Evolutionary conservation across 2,113 vertebrate genomes (phyloP).

Genomic region (Nycticryphes semicollaris): DNA sequence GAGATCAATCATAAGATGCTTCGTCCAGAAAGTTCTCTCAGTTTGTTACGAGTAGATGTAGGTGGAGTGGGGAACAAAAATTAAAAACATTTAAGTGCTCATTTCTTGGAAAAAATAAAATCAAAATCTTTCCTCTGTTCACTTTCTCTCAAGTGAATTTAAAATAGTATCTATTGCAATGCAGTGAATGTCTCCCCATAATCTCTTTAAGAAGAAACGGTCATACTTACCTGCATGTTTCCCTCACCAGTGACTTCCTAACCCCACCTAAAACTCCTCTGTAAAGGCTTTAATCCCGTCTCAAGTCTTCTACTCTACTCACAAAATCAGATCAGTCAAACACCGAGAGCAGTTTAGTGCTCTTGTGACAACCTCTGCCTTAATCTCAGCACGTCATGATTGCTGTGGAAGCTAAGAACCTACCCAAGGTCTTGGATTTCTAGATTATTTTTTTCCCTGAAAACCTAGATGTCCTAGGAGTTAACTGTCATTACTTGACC

Average conservation of each 20-base stretch:
- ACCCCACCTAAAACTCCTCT: background rate
- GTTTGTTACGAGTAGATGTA: slow-evolving; percentile 11
- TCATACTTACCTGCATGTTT: slow-evolving; percentile 51
- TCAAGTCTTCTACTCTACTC: background rate
- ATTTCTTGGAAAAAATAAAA: background rate
- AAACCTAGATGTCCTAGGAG: background rate
- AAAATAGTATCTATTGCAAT: slow-evolving; percentile 13
- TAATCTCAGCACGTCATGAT: background rate
- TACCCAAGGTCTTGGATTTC: background rate
- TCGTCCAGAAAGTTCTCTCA: slow-evolving; percentile 54
- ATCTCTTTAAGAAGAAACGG: background rate
- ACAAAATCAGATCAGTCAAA: background rate
- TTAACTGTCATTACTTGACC: background rate
- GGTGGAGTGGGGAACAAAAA: background rate
- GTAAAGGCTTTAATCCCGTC: background rate
- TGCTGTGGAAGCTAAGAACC: background rate
- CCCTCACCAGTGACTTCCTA: background rate
- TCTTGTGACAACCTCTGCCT: background rate
- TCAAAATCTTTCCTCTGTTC: background rate
- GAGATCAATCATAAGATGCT: slow-evolving; percentile 25
- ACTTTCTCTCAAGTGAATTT: background rate
- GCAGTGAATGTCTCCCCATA: background rate
- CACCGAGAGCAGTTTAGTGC: background rate
- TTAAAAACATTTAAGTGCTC: background rate
- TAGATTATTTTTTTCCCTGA: background rate